Base-by-base conservation (phyloP, 2,113 vertebrate species). In the Trachemys scripta region DNA sequence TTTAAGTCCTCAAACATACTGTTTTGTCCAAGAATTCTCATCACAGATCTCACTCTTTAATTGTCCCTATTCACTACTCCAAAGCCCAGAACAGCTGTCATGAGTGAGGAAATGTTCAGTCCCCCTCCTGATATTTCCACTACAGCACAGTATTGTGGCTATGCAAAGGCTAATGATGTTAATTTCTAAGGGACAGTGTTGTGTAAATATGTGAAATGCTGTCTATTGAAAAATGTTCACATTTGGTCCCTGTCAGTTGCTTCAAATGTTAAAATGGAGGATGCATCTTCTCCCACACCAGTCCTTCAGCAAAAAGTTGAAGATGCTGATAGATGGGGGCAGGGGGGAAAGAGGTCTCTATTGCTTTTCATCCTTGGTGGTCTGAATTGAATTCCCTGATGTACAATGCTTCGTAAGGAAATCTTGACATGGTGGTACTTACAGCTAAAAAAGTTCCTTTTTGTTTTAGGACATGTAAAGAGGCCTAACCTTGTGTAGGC, bases 171-270 rank as follows among this genome's bases (percentile, higher is more conserved):
- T 82, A 16, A 82, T 59, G 57, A 86, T 91, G 92, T 84, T n/a
- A 57, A 31, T 92, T 57, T 27, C 53, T 84, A 91, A 57, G 78
- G 49, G 78, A 56, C 4, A 1, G 2, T 62, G 75, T 85, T 93
- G 19, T 79, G 27, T 80, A 92, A 96, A 86, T 82, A 90, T 35
- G 78, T 95, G 80, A 91, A 95, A 90, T 81, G 13, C 25, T 86
- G 83, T 45, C 90, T 8, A 42, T 56, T 84, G 25, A 45, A 78
- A 47, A 45, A 78, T 53, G 45, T 80, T 93, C 90, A 81, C 62
- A 91, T 82, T 53, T 92, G 89, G 93, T 91, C 22, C 22, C 24
- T 95, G 80, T 86, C 62, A 93, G 90, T 89, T 38, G 95, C 90
- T 82, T 19, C 45, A 86, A 84, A n/a, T 76, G 90, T 84, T 86